phyloP scores from a whole-genome alignment of 2,113 vertebrate genomes.

The Vombatus ursinus region DNA sequence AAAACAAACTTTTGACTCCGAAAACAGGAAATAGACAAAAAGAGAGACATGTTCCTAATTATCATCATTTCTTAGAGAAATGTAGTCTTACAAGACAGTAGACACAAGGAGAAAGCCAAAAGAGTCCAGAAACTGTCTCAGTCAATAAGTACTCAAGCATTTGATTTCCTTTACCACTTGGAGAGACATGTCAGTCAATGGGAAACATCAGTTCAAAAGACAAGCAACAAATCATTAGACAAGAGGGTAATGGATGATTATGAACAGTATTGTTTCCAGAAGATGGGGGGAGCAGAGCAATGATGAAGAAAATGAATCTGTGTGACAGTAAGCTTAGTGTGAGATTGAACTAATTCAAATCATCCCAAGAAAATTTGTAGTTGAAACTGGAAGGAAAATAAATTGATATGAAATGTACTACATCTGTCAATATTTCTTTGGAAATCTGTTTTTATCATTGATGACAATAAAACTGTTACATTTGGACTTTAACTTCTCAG shows the following conservation, averaged over 20 bases:
- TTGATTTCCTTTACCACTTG: neutral
- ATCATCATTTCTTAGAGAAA: neutral
- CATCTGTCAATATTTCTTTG: neutral
- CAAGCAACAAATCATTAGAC: neutral
- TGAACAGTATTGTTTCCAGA: neutral
- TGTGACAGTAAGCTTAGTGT: neutral
- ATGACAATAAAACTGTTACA: neutral
- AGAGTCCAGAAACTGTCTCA: neutral
- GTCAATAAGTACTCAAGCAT: neutral
- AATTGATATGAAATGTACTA: neutral
- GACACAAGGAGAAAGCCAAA: neutral
- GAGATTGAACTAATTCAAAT: neutral
- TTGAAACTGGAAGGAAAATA: neutral
- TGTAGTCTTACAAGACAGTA: neutral
- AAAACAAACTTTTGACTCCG: neutral
- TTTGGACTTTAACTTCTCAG: neutral
- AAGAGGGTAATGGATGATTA: neutral
- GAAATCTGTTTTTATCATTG: neutral
- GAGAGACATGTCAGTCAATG: neutral
- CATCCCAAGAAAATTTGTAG: neutral
- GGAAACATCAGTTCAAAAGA: neutral
- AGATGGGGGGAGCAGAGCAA: neutral
- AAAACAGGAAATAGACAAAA: neutral
- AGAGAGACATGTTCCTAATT: neutral
- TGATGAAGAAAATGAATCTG: neutral